Percentiles rank a stretch among this genome's conserved stretches.
Evolutionary conservation across 92 coral and sea anemone genomes (phyloP).

Genomic region (Umimayanthus chanpuru): DNA sequence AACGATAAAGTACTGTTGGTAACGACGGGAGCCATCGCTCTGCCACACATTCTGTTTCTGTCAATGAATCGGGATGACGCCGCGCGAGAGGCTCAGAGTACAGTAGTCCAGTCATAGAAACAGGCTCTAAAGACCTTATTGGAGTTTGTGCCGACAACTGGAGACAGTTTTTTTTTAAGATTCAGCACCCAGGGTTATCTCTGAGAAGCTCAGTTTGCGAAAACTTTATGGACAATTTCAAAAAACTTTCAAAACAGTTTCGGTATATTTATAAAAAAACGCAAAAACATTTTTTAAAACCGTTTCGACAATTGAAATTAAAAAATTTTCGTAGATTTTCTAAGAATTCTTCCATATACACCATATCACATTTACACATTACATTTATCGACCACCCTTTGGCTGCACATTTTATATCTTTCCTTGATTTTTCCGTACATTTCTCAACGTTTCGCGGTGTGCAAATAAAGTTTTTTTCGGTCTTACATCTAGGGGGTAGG

Average conservation of each 20-base stretch:
- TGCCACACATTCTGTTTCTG: conserved; percentile 71
- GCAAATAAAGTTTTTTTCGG: too few species aligned
- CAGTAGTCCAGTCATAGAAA: conserved; percentile 83
- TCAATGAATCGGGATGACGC: conserved; percentile 63
- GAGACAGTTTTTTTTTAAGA: conserved; percentile 61
- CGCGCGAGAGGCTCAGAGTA: conserved; percentile 78
- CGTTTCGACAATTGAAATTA: too few species aligned
- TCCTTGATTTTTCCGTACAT: too few species aligned
- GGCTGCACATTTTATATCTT: too few species aligned
- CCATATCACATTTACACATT: too few species aligned
- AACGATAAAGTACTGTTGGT: background rate
- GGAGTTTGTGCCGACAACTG: conserved; percentile 95
- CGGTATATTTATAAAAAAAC: too few species aligned
- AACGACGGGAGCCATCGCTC: conserved; percentile 56
- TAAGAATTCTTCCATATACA: too few species aligned
- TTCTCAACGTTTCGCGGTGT: background rate
- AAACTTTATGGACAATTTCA: background rate
- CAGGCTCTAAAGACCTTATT: conserved; percentile 54
- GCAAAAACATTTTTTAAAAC: too few species aligned
- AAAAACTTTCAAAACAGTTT: background rate
- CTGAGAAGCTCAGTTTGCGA: background rate
- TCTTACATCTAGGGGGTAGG: too few species aligned
- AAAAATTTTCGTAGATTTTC: too few species aligned
- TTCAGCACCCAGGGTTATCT: conserved; percentile 9
- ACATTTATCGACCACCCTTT: too few species aligned